Evolutionary conservation across 2,797 vertebrate genomes (phyloP), one percentile per base, ranked within the genome.

Genomic region (Eulemur albifrons): DNA sequence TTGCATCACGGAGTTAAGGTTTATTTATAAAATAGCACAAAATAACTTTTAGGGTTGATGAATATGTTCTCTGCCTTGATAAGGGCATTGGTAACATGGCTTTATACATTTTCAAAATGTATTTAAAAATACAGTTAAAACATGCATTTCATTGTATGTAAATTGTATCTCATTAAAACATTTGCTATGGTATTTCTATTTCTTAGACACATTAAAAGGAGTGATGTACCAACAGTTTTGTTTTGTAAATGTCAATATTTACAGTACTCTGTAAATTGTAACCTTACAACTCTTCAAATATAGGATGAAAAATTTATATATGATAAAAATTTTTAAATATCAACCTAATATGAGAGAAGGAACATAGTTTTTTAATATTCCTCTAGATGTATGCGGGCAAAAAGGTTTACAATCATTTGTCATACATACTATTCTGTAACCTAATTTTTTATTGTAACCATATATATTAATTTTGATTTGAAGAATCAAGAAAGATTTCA

Each of bases 91-190:
- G 76, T 93, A 81, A 81, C 17, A 59, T 8, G 7, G 11, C 30
- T 18, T 88, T 81, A 93, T 30, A 88, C 48, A n/a, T 81, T 93
- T 88, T 65, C 27, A 63, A 84, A 93, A 93, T 43, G 5, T 81
- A 88, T 63, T 57, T 52, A 52, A 81, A 81, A 54, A 63, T n/a
- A 79, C 11, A 81, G 30, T 88, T 73, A 80, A 88, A 87, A 93
- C 52, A 88, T 25, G 5, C 20, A 63, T 43, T 87, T 87, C 10
- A 80, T n/a, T 63, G 30, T 88, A 43, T 63, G 21, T 81, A 81
- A 81, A 81, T 86, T 45, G 30, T 63, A n/a, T 17, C 20, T 88
- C 43, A 63, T 88, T 81, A 81, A 93, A 72, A n/a, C 21, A 21
- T n/a, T 65, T 81, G 35, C 21, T 45, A 88, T 54, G 6, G 48